Conservation (phyloP, 2,113 vertebrate species). For the Eupsittula cactorum region DNA sequence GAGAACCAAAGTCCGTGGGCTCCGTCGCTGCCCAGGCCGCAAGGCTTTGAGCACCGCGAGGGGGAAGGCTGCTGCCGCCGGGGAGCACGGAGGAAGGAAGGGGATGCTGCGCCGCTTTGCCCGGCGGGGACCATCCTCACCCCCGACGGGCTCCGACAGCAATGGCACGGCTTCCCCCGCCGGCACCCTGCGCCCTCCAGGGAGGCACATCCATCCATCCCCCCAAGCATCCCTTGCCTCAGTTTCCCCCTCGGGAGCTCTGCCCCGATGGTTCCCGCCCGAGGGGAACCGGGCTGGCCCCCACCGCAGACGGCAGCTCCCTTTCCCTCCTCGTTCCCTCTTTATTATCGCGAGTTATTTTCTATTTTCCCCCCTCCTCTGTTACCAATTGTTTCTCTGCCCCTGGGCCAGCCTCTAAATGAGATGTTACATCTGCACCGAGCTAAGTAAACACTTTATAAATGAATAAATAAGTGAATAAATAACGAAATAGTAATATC, state of each 20-base stretch:
- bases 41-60: background rate
- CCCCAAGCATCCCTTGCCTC: background rate
- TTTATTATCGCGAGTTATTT: background rate
- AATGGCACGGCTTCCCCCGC: background rate
- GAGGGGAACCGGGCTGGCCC: background rate
- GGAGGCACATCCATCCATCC: fast-evolving
- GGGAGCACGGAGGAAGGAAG: background rate
- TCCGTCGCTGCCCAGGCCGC: background rate
- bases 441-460: constrained; percentile 82
- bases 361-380: background rate
- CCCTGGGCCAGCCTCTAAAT: constrained; percentile 80
- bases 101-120: background rate
- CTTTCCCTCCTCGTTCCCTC: background rate
- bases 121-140: fast-evolving
- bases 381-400: constrained; percentile 77
- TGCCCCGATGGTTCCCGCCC: background rate
- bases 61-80: fast-evolving
- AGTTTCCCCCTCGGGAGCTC: background rate
- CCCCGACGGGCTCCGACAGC: background rate
- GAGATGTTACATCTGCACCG: constrained; percentile 82
- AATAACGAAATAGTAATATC: constrained; percentile 71
- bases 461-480: constrained; percentile 82
- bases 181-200: background rate
- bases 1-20: fast-evolving
- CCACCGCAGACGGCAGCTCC: background rate